Base-by-base conservation (phyloP, 2,797 vertebrate genomes). In the Prionace glauca region DNA sequence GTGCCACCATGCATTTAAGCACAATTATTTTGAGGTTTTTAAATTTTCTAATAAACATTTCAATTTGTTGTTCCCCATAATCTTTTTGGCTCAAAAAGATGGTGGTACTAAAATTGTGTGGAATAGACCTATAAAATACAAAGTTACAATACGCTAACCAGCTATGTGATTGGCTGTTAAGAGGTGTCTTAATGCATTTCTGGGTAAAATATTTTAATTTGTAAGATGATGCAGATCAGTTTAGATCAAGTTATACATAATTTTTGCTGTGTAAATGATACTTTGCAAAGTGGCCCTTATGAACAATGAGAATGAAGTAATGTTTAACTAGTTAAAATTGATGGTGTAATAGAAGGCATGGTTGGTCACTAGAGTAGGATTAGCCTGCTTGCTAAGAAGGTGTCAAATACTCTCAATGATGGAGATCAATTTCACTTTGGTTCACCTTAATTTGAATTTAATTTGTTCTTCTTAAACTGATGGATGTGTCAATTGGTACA, bases 401-500 rank as follows among this genome's bases (percentile, higher is more conserved):
- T 87, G 86, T 87, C 45, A 87, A 87, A 87, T 87, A 41, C 26
- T 87, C 45, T 56, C 22, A 10, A 50, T 10, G 3, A 45, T 87
- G 45, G 84, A 87, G 41, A 45, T 56, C 45, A 56, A 56, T 60
- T 88, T 56, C 56, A 60, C 50, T 88, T 88, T 60, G 4, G 41
- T 88, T 88, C 56, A 60, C 86, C 86, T 88, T 56, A 88, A 88
- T 88, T 88, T 88, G 86, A 88, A 60, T 24, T 88, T 88, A 88
- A 88, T 60, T 88, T 88, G 56, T 32, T 60, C 86, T 32, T 11
- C 86, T 60, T 60, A 60, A 88, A 88, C 86, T 88, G 50, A 60
- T 88, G 50, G 50, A 88, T 60, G 26, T 84, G 86, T 88, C 86
- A 88, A 22, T 84, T 84, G 36, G 26, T 88, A 14, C 50, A 24